Evolutionary conservation across 2,113 vertebrate genomes (phyloP), one percentile per base, ranked within the genome.

Genomic region (Perca fluviatilis): DNA sequence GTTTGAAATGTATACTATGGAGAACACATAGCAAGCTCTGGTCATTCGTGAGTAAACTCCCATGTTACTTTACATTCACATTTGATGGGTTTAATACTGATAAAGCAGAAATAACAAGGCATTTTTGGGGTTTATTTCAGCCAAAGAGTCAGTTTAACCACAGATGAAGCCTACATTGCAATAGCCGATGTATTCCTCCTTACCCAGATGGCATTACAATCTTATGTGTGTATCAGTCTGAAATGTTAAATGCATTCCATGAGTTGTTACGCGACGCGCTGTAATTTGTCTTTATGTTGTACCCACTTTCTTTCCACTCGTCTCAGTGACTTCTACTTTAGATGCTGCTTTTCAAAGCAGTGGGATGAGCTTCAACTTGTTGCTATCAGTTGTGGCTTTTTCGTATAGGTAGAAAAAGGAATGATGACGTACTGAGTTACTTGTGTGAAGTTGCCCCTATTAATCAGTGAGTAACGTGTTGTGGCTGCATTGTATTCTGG

Each of bases 171-270:
- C 23, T 36, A 0, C 23, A 25, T 6, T 27, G 49, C 21, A 30
- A 33, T 2, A 36, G 73, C 18, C 1, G 3, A 56, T 9, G 23
- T 14, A 7, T 76, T 53, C 3, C 3, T 63, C 21, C 47, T 77
- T 63, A 67, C 23, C 4, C 25, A 3, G 27, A n/a, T 11, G 27
- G 8, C 25, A 11, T 60, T 53, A 49, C 50, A 19, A 63, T 54
- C 21, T 13, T 21, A 57, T 61, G 67, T 21, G 62, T 61, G 67
- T 50, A 51, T 80, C 80, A 49, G 49, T 53, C 40, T 57, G 61
- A 76, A 47, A 69, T 6, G 56, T 69, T 69, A 30, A 11, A 12
- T 47, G 61, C 76, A 70, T 87, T 77, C 77, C 77, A 64, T 56
- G 30, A 73, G 66, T 80, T 27, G 9, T 67, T 27, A 13, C n/a